phyloP scores from a whole-genome alignment of 1,140 invertebrate genomes.

The Drosophila melanica region DNA sequence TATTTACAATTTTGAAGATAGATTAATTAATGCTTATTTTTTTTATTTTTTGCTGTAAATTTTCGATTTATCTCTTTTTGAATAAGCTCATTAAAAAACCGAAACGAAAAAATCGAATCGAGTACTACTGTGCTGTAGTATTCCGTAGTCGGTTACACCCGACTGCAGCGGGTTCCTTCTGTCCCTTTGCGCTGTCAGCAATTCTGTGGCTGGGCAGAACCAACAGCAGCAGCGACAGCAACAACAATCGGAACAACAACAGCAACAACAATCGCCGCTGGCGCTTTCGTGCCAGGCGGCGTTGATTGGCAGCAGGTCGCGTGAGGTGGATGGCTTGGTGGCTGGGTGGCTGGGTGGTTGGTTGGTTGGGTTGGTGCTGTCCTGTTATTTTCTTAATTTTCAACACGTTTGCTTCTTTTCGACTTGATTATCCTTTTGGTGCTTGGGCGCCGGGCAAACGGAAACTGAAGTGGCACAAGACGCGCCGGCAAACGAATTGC shows the following conservation, averaged over 20 bases:
- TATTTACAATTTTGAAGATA: too few species aligned
- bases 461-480: conserved; percentile 46
- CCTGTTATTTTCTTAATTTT: conserved; percentile 82
- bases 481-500: conserved; percentile 38
- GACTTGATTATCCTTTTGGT: conserved; percentile 64
- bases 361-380: conserved; percentile 25
- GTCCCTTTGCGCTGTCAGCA: conserved; percentile 56
- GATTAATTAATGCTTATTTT: too few species aligned
- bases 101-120: too few species aligned
- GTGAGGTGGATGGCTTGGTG: conserved; percentile 27
- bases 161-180: not conserved
- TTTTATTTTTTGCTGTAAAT: too few species aligned
- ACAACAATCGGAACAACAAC: conserved; percentile 1
- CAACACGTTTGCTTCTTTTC: conserved; percentile 72
- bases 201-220: conserved; percentile 36
- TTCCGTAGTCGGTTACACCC: too few species aligned
- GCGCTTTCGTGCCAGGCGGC: conserved; percentile 46
- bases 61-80: too few species aligned
- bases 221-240: conserved; percentile 23
- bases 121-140: too few species aligned
- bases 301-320: conserved; percentile 70
- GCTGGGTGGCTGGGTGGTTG: conserved; percentile 16
- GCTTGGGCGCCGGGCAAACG: conserved; percentile 13
- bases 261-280: conserved; percentile 34
- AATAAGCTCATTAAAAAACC: too few species aligned